A percentile compares a stretch with the other conserved stretches of the same genome.
phyloP scores from a whole-genome alignment of 2,113 vertebrate species.

The Pelusios castaneus region DNA sequence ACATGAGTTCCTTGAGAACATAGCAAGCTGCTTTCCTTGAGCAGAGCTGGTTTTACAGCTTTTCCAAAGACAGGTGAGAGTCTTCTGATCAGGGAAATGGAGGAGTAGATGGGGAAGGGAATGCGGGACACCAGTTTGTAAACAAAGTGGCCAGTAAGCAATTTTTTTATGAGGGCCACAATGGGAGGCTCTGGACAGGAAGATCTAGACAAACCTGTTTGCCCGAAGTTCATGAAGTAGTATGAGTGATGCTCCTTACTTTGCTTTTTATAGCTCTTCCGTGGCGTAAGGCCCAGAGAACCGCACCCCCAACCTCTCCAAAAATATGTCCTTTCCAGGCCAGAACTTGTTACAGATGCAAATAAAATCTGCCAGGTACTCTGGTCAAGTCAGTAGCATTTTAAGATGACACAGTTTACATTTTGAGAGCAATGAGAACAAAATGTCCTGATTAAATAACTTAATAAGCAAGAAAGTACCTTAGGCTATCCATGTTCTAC shows the following conservation, averaged over 20 bases:
- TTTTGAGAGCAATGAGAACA: slow-evolving; percentile 35
- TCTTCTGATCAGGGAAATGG: accelerated
- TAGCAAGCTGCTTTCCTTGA: background rate
- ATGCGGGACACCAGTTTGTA: background rate
- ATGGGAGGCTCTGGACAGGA: background rate
- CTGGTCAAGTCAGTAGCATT: background rate
- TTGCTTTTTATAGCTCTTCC: background rate
- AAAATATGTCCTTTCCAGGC: background rate
- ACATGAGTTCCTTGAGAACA: background rate
- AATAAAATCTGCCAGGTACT: background rate
- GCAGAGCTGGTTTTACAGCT: background rate
- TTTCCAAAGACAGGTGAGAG: background rate
- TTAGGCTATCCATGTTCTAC: slow-evolving; percentile 25
- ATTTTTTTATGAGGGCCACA: background rate
- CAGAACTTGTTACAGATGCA: background rate
- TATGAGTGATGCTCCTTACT: background rate
- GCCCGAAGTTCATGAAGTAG: background rate
- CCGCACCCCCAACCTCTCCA: background rate
- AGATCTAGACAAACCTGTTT: background rate
- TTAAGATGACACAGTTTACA: background rate
- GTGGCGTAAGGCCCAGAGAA: background rate
- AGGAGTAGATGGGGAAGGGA: background rate
- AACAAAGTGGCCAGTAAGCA: background rate
- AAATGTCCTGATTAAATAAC: slow-evolving; percentile 26
- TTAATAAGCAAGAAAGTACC: slow-evolving; percentile 29